Conservation (phyloP, 2,888 invertebrate species). For the Endotricha flammealis region DNA sequence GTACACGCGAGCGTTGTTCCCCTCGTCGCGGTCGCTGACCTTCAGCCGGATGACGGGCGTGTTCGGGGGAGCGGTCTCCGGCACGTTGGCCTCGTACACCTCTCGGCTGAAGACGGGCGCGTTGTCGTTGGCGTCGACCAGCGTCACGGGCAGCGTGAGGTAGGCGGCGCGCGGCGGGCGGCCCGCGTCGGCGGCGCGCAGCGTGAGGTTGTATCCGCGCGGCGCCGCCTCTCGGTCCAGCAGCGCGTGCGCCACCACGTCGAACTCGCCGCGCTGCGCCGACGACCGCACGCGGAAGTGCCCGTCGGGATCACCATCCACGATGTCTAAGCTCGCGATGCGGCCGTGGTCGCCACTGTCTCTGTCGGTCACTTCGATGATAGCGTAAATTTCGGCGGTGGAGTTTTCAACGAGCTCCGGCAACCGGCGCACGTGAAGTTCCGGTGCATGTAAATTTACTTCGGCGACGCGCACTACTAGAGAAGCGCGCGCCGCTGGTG, state of each 20-base stretch:
- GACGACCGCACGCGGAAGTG: conserved; percentile 87
- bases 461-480: conserved; percentile 87
- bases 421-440: conserved; percentile 87
- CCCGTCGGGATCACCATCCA: conserved; percentile 93
- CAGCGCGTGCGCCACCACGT: conserved; percentile 86
- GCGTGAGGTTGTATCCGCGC: conserved; percentile 90
- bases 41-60: conserved; percentile 92
- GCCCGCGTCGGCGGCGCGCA: conserved; percentile 91
- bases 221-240: conserved; percentile 88
- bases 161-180: conserved; percentile 87
- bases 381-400: conserved; percentile 91
- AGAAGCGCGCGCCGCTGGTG: conserved; percentile 85
- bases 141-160: conserved; percentile 87
- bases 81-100: conserved; percentile 91
- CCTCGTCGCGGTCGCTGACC: conserved; percentile 90
- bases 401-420: conserved; percentile 90
- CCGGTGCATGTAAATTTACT: conserved; percentile 92
- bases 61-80: conserved; percentile 92
- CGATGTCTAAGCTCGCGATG: conserved; percentile 88
- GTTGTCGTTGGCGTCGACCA: conserved; percentile 90
- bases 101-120: conserved; percentile 92
- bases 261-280: conserved; percentile 83
- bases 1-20: conserved; percentile 89
- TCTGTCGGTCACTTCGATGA: conserved; percentile 89
- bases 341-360: conserved; percentile 92